Evolutionary conservation across 1,140 invertebrate species (phyloP).

Genomic region (Drosophila navojoa): DNA sequence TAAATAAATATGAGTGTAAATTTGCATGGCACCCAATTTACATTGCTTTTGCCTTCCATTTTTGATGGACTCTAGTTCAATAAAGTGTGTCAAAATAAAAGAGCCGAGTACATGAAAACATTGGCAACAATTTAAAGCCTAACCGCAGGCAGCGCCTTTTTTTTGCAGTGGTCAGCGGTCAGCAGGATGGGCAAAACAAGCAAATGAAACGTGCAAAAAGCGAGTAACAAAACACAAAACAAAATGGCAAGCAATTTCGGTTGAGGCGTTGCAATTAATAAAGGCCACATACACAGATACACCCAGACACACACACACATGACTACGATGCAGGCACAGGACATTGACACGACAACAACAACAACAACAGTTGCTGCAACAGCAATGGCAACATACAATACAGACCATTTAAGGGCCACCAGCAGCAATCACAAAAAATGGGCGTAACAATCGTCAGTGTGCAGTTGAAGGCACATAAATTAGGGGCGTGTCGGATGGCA

Average conservation of each 20-base stretch:
- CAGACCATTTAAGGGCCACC: constrained; percentile 14
- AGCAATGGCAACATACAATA: constrained; percentile 22
- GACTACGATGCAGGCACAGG: constrained; percentile 47
- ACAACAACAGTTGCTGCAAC: constrained; percentile 37
- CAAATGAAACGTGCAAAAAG: constrained; percentile 11
- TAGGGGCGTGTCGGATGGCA: constrained; percentile 67
- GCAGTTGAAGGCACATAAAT: constrained; percentile 79
- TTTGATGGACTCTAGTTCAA: constrained; percentile 65
- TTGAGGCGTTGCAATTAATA: constrained; percentile 81
- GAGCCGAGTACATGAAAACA: constrained; percentile 28
- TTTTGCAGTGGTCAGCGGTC: constrained; percentile 61
- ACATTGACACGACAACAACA: constrained; percentile 65
- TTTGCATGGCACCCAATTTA: constrained; percentile 4
- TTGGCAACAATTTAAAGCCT: constrained; percentile 73
- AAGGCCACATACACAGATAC: constrained; percentile 49
- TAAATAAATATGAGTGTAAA: constrained; percentile 12
- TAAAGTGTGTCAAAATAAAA: constrained; percentile 42
- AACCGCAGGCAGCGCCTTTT: constrained; percentile 69
- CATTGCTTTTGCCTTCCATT: background rate
- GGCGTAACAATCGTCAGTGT: constrained; percentile 67
- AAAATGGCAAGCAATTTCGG: constrained; percentile 68
- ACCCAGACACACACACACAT: constrained; percentile 36
- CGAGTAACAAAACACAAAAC: constrained; percentile 44
- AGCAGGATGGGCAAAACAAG: constrained; percentile 15
- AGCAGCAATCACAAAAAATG: constrained; percentile 53